Conservation (phyloP, 2,797 vertebrate species). For the Simalia tracyae region DNA sequence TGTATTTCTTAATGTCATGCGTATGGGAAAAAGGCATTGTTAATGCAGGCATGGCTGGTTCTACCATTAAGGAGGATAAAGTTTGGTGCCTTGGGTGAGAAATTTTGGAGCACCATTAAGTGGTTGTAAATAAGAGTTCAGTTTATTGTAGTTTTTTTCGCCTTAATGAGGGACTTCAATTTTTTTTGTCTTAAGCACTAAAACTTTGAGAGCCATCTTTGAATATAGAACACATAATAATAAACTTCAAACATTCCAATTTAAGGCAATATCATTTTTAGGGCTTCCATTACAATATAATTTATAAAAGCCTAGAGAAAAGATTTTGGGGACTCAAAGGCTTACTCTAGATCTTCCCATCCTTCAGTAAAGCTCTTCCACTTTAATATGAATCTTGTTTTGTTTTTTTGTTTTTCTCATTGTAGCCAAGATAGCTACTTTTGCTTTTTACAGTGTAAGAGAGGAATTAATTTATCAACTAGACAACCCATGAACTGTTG, state of each 20-base stretch:
- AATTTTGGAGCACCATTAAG: background rate
- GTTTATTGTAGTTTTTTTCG: background rate
- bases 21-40: background rate
- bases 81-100: background rate
- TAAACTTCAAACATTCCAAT: background rate
- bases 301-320: background rate
- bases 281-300: background rate
- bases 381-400: background rate
- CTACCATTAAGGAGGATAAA: background rate
- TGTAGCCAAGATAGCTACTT: background rate
- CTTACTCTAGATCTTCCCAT: background rate
- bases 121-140: background rate
- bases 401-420: background rate
- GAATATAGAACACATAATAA: background rate
- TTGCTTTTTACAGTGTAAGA: background rate
- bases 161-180: background rate
- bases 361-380: background rate
- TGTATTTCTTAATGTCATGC: background rate
- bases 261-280: background rate
- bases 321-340: background rate
- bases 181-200: background rate
- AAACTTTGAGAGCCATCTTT: background rate
- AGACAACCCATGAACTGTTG: no score
- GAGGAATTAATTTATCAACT: background rate
- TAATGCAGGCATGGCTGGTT: background rate